A percentile compares a stretch with the other conserved stretches of the same genome.
Evolutionary conservation across 2,797 vertebrate species (phyloP).

Genomic region (Paramormyrops hopkinsi): DNA sequence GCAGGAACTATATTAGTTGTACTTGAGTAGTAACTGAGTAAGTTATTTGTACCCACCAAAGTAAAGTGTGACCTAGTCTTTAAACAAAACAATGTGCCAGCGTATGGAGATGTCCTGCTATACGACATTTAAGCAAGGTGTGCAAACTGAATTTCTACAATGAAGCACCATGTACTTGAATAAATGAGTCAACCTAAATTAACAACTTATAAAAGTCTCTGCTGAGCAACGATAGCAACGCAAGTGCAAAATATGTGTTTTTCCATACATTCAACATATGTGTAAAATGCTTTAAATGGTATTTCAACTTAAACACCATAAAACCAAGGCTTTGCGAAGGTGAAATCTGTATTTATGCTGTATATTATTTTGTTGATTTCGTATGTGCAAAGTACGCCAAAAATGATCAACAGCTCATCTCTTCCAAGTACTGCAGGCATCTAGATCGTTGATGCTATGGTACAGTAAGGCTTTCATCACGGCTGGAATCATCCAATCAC

Average conservation of each 20-base stretch:
- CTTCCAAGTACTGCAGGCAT: constrained; percentile 65
- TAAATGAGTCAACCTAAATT: not conserved
- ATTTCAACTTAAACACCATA: not conserved
- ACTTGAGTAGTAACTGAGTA: not conserved
- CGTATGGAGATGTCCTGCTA: not conserved
- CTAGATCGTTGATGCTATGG: constrained; percentile 64
- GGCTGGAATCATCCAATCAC: constrained; percentile 66
- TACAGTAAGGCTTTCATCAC: constrained; percentile 54
- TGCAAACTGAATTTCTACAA: not conserved
- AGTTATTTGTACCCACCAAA: not conserved
- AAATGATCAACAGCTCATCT: constrained; percentile 72
- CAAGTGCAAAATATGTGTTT: not conserved
- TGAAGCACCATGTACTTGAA: not conserved
- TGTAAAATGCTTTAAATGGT: not conserved
- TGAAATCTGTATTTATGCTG: constrained; percentile 8
- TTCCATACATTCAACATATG: not conserved
- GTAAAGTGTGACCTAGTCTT: not conserved
- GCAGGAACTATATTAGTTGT: not conserved
- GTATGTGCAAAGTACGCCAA: constrained; percentile 64
- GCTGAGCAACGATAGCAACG: constrained; percentile 12
- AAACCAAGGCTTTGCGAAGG: not conserved
- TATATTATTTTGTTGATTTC: constrained; percentile 38
- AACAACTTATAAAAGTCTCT: not conserved
- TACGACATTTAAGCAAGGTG: not conserved
- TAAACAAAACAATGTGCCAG: not conserved